These are phyloP conservation scores for Campaea margaritaria DNA, from an alignment of 2,888 invertebrate species.

Conservation along the genomic window DNA sequence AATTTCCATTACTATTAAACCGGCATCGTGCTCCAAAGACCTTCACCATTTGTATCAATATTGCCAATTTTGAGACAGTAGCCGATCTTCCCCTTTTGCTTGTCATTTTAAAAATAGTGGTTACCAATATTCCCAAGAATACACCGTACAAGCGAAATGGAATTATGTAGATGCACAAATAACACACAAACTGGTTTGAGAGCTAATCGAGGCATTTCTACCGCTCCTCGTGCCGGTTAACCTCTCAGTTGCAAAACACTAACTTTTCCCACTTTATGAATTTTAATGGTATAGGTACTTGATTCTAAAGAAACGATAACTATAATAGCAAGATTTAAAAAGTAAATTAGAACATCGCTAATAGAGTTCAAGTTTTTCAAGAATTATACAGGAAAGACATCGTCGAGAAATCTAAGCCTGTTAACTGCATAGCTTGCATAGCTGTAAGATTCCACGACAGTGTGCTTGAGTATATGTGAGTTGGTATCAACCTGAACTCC, in stretches of 20 bases:
- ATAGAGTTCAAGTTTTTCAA: too few species aligned
- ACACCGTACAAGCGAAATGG: too few species aligned
- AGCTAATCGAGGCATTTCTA: background rate
- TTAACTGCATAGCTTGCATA: too few species aligned
- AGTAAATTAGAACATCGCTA: too few species aligned
- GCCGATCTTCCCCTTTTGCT: conserved; percentile 5
- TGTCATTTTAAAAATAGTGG: background rate
- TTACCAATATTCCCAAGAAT: too few species aligned
- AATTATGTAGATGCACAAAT: background rate
- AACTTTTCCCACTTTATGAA: too few species aligned
- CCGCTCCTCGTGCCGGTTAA: background rate
- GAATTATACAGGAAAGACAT: too few species aligned
- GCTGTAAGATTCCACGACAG: background rate
- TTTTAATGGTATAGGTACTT: too few species aligned
- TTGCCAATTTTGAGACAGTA: conserved; percentile 19
- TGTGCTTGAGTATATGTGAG: background rate
- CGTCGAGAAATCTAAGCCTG: too few species aligned
- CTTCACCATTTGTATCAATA: conserved; percentile 43
- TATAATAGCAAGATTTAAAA: too few species aligned
- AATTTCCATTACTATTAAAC: conserved; percentile 39
- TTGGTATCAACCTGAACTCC: conserved; percentile 3
- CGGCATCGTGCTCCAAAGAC: conserved; percentile 37
- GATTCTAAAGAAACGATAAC: too few species aligned
- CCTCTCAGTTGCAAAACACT: too few species aligned
- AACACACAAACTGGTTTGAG: background rate